A percentile compares a stretch with the other conserved stretches of the same genome.
These are phyloP conservation scores for Steinernema scapterisci DNA, from an alignment of 2,888 invertebrate species.

Conservation along the genomic window DNA sequence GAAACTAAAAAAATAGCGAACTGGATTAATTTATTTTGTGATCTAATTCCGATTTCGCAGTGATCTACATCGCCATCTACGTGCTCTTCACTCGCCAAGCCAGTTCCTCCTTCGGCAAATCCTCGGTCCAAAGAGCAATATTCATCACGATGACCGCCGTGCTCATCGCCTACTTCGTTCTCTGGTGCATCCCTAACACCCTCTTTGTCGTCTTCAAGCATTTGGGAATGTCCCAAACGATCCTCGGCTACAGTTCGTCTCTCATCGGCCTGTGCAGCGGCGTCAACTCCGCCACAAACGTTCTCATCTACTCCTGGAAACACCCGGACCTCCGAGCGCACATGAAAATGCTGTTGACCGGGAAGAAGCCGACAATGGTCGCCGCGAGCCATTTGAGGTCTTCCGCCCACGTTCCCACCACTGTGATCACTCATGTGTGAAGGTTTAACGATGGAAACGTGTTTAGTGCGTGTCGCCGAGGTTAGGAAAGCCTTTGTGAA, in stretches of 20 bases:
- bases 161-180: constrained; percentile 22
- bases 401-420: no score
- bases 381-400: not conserved
- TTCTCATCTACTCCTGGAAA: constrained; percentile 23
- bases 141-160: constrained; percentile 24
- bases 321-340: constrained; percentile 9
- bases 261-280: constrained; percentile 10
- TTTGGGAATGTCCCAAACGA: not conserved
- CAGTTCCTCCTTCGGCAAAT: constrained; percentile 15
- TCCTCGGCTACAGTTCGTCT: constrained; percentile 12
- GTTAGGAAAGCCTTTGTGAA: no score
- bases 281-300: constrained; percentile 9
- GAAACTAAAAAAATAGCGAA: no score
- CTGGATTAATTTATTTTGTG: not conserved
- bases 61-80: constrained; percentile 26
- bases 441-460: no score
- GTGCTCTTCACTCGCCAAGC: constrained; percentile 15
- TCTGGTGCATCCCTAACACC: constrained; percentile 23
- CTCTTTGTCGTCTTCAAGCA: not conserved
- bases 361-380: not conserved
- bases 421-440: no score
- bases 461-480: no score
- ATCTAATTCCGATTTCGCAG: not conserved
- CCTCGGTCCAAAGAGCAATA: not conserved
- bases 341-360: not conserved